Percentiles rank a stretch among this genome's conserved stretches.
These are phyloP conservation scores for Nansenia antarctica DNA, from an alignment of 2,113 vertebrate genomes.

Conservation along the genomic window DNA sequence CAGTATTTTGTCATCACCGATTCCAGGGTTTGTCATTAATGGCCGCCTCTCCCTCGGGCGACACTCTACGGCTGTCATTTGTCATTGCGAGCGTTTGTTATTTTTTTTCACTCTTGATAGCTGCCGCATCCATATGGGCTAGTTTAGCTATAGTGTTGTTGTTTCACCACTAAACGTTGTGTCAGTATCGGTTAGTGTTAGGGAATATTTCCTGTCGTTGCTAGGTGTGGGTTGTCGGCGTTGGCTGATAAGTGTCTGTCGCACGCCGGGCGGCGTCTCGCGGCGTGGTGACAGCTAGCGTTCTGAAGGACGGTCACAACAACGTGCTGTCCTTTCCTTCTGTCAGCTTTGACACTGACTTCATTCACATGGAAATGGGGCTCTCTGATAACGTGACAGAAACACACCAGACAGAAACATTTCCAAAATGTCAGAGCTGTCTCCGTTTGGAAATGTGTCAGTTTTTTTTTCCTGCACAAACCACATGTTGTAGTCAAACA, in stretches of 20 bases:
- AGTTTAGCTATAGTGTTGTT: no score
- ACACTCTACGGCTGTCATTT: conserved; percentile 22
- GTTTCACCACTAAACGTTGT: no score
- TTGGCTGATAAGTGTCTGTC: neutral
- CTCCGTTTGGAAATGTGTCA: neutral
- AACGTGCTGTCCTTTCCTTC: neutral
- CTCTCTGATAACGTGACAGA: neutral
- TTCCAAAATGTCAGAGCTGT: neutral
- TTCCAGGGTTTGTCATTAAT: neutral
- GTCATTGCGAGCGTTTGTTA: neutral
- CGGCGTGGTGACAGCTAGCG: neutral
- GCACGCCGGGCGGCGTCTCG: neutral
- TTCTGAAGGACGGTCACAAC: neutral
- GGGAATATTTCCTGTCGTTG: conserved; percentile 9
- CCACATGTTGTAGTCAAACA: neutral
- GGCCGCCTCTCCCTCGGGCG: neutral
- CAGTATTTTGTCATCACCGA: neutral
- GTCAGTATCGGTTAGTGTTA: conserved; percentile 36
- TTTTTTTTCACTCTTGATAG: neutral
- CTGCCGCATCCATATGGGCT: conserved; percentile 29
- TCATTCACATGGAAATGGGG: neutral
- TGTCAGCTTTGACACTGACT: neutral
- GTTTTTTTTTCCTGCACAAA: neutral
- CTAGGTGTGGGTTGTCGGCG: neutral
- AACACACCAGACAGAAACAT: neutral